A percentile compares a stretch with the other conserved stretches of the same genome.
These are phyloP conservation scores for Paracanthobrama guichenoti DNA, from an alignment of 2,113 vertebrate species.

Conservation along the genomic window DNA sequence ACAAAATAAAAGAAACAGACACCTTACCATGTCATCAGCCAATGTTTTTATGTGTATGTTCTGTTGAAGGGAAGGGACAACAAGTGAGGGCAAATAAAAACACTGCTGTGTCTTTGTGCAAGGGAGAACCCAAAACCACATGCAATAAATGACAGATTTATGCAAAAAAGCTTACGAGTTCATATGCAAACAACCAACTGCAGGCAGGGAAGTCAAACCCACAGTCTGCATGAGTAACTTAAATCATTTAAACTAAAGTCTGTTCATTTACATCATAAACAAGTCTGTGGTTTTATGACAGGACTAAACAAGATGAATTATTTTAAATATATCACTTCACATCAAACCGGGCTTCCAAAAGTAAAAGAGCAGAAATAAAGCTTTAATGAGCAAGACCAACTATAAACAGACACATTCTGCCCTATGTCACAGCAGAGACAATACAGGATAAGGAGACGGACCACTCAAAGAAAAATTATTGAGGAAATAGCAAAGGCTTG, in stretches of 20 bases:
- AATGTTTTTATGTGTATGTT: conserved; percentile 99
- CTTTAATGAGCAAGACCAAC: neutral
- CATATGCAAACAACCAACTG: neutral
- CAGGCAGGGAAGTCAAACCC: neutral
- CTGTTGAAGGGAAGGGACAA: conserved; percentile 87
- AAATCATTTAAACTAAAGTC: neutral
- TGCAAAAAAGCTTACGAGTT: neutral
- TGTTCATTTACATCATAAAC: neutral
- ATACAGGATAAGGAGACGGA: neutral
- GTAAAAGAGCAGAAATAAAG: neutral
- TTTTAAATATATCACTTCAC: neutral
- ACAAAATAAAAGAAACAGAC: conserved; percentile 66
- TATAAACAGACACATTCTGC: conserved; percentile 2
- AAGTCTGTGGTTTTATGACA: neutral
- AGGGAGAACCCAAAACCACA: conserved; percentile 37
- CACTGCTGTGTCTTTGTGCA: conserved; percentile 56
- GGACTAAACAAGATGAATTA: neutral
- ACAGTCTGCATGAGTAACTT: neutral
- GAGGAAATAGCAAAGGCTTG: conserved; percentile 17
- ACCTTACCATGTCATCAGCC: conserved; percentile 99
- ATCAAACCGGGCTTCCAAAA: neutral
- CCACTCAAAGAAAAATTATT: neutral
- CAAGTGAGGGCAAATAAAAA: conserved; percentile 75
- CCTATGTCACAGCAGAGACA: neutral
- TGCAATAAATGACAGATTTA: conserved; percentile 35